These are phyloP conservation scores for Delichon dasypus DNA, from an alignment of 2,797 vertebrate genomes.

Conservation along the genomic window DNA sequence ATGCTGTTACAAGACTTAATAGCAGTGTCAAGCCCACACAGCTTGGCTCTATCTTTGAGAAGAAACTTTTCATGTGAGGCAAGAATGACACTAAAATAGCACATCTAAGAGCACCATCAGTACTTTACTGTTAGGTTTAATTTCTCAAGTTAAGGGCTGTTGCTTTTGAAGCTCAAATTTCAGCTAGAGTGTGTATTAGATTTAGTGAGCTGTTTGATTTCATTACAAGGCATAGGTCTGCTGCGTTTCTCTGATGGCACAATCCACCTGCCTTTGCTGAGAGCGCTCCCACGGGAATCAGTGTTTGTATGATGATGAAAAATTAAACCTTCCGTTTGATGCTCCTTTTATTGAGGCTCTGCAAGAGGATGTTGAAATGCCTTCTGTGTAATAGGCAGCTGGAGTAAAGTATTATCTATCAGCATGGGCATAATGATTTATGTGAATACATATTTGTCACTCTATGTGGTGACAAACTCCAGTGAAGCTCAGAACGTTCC, in stretches of 20 bases:
- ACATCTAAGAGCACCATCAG: constrained; percentile 6
- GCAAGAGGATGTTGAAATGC: neutral
- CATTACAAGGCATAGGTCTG: constrained; percentile 16
- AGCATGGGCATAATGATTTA: neutral
- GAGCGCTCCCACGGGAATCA: neutral
- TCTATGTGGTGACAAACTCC: neutral
- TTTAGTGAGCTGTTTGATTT: constrained; percentile 57
- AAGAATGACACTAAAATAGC: constrained; percentile 33
- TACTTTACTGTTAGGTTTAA: constrained; percentile 35
- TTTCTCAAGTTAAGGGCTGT: constrained; percentile 36
- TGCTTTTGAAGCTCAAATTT: constrained; percentile 47
- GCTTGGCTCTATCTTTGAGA: constrained; percentile 22
- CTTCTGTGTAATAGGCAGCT: neutral
- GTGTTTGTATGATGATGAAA: constrained; percentile 12
- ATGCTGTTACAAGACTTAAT: constrained; percentile 5
- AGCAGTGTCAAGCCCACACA: constrained; percentile 30
- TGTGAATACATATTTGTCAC: constrained; percentile 32
- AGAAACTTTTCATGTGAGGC: constrained; percentile 27
- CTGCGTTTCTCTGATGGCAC: neutral
- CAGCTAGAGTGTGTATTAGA: neutral
- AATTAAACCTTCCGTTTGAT: constrained; percentile 48
- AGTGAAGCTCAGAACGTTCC: neutral
- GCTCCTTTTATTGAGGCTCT: constrained; percentile 34
- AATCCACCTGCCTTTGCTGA: constrained; percentile 37
- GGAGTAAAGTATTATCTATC: constrained; percentile 10